These are phyloP conservation scores for Boloria euphrosyne DNA, from an alignment of 2,888 invertebrate species.

Conservation along the genomic window DNA sequence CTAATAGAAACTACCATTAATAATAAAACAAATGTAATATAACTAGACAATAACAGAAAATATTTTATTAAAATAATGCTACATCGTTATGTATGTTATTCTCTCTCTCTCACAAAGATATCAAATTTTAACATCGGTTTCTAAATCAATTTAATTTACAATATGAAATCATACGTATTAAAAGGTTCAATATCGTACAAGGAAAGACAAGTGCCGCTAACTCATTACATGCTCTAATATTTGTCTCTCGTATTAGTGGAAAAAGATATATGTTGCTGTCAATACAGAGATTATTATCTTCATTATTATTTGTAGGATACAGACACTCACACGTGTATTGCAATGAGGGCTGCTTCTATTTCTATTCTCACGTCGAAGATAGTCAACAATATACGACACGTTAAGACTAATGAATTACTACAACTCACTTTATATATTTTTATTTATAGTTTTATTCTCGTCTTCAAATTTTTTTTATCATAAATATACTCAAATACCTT, in stretches of 20 bases:
- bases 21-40: too few species aligned
- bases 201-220: slow-evolving; percentile 7
- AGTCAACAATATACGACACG: background rate
- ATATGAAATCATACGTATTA: background rate
- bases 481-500: too few species aligned
- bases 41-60: too few species aligned
- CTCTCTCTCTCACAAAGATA: too few species aligned
- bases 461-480: too few species aligned
- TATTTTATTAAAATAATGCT: background rate
- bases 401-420: background rate
- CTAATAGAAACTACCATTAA: too few species aligned
- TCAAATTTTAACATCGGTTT: too few species aligned
- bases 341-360: slow-evolving; percentile 15
- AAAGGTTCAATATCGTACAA: slow-evolving; percentile 10
- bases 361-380: slow-evolving; percentile 1
- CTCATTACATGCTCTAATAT: slow-evolving; percentile 4
- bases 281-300: slow-evolving; percentile 24
- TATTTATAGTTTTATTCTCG: too few species aligned
- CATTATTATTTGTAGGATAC: slow-evolving; percentile 19
- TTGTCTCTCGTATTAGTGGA: slow-evolving; percentile 21
- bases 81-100: background rate
- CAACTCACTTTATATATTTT: too few species aligned
- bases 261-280: slow-evolving; percentile 23
- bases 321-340: slow-evolving; percentile 29
- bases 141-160: background rate